Evolutionary conservation across 2,888 invertebrate species (phyloP).

Genomic region (Psylliodes chrysocephalus): DNA sequence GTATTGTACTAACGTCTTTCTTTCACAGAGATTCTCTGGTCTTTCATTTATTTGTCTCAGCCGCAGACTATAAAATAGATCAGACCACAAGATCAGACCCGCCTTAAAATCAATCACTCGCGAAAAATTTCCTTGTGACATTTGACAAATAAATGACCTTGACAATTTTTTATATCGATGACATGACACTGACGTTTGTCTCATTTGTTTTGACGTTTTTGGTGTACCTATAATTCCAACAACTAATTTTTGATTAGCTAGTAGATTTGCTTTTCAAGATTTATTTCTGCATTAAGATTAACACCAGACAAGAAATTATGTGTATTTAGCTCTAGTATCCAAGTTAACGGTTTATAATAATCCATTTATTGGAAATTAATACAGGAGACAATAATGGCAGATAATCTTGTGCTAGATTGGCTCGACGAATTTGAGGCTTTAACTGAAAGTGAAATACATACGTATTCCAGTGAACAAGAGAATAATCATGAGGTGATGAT

Average conservation of each 20-base stretch:
- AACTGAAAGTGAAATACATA: slow-evolving; percentile 79
- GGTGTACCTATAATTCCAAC: slow-evolving; percentile 20
- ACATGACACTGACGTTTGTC: slow-evolving; percentile 19
- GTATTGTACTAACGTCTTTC: too few species aligned
- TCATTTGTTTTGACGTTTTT: slow-evolving; percentile 30
- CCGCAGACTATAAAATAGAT: too few species aligned
- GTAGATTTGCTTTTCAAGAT: slow-evolving; percentile 16
- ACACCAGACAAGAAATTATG: slow-evolving; percentile 17
- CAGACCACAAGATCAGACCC: too few species aligned
- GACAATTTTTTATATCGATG: slow-evolving; percentile 9
- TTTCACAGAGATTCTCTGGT: too few species aligned
- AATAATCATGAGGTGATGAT: slow-evolving; percentile 86
- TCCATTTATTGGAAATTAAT: slow-evolving; percentile 5
- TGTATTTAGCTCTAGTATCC: slow-evolving; percentile 12
- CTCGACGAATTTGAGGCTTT: slow-evolving; percentile 80
- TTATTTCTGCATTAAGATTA: slow-evolving; percentile 6
- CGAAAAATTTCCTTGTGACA: too few species aligned
- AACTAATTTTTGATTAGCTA: slow-evolving; percentile 28
- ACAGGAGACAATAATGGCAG: slow-evolving; percentile 59
- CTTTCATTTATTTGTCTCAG: too few species aligned
- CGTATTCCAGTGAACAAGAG: slow-evolving; percentile 82
- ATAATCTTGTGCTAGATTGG: slow-evolving; percentile 80
- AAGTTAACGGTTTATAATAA: not conserved
- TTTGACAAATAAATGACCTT: not conserved
- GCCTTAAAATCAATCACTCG: too few species aligned